Evolutionary conservation across 2,888 invertebrate species (phyloP).

Genomic region (Iselma pallidipennis): DNA sequence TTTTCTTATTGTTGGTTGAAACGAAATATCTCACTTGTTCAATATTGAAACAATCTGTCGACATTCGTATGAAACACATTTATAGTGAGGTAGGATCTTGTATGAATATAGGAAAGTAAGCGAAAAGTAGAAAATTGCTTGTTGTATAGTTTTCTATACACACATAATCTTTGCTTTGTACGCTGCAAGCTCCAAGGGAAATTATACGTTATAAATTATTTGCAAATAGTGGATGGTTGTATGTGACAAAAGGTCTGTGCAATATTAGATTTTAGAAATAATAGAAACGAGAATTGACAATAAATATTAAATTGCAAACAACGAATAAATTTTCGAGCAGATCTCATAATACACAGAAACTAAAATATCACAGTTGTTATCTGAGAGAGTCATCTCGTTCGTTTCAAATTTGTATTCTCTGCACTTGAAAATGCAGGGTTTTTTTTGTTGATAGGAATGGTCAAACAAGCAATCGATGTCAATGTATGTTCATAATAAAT

Average conservation of each 20-base stretch:
- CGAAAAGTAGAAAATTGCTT: slow-evolving; percentile 5
- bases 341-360: too few species aligned
- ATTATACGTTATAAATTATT: slow-evolving; percentile 26
- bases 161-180: slow-evolving; percentile 2
- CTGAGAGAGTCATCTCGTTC: too few species aligned
- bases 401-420: too few species aligned
- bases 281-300: not conserved
- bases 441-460: too few species aligned
- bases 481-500: too few species aligned
- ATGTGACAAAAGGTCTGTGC: not conserved
- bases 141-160: slow-evolving; percentile 6
- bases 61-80: not conserved
- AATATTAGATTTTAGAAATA: not conserved
- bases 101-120: not conserved
- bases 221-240: not conserved
- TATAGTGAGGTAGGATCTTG: not conserved
- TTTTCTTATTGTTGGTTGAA: not conserved
- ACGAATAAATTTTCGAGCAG: not conserved
- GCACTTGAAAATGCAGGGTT: too few species aligned
- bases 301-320: not conserved
- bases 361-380: too few species aligned
- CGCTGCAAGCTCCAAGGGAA: slow-evolving; percentile 19
- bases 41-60: slow-evolving; percentile 3
- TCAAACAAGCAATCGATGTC: too few species aligned
- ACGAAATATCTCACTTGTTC: not conserved